phyloP scores from a whole-genome alignment of 1,140 invertebrate genomes.

The Drosophila santomea region DNA sequence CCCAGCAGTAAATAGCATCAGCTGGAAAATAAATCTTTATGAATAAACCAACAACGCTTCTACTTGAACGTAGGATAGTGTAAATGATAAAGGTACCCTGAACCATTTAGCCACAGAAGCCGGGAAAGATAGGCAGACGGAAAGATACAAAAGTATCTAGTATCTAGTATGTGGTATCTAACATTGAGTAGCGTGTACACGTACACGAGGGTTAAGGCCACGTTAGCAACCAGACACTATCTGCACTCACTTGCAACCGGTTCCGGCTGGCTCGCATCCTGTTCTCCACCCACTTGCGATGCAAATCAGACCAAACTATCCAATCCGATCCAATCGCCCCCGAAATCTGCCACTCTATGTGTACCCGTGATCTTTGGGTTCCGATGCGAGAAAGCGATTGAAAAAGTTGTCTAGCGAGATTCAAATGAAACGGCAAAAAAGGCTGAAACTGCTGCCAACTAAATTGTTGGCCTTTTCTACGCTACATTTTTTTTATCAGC shows the following conservation, averaged over 20 bases:
- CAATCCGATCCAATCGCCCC: conserved; percentile 5
- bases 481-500: neutral
- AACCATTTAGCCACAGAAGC: too few relatives aligned
- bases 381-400: conserved; percentile 37
- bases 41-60: too few relatives aligned
- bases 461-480: conserved; percentile 18
- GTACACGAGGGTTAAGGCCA: conserved; percentile 23
- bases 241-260: conserved; percentile 46
- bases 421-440: neutral
- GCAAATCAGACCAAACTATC: neutral
- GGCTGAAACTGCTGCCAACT: conserved; percentile 32
- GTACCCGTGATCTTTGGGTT: conserved; percentile 10
- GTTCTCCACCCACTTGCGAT: conserved; percentile 12
- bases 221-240: conserved; percentile 24
- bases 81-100: too few relatives aligned
- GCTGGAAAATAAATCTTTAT: neutral
- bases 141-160: neutral
- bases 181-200: neutral
- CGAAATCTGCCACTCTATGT: conserved; percentile 21
- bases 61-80: too few relatives aligned
- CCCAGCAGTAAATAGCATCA: neutral
- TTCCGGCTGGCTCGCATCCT: conserved; percentile 19
- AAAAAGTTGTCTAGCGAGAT: conserved; percentile 42
- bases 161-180: neutral
- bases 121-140: too few relatives aligned